Conservation (phyloP, 1,140 invertebrate genomes). For the Conus ventricosus region DNA sequence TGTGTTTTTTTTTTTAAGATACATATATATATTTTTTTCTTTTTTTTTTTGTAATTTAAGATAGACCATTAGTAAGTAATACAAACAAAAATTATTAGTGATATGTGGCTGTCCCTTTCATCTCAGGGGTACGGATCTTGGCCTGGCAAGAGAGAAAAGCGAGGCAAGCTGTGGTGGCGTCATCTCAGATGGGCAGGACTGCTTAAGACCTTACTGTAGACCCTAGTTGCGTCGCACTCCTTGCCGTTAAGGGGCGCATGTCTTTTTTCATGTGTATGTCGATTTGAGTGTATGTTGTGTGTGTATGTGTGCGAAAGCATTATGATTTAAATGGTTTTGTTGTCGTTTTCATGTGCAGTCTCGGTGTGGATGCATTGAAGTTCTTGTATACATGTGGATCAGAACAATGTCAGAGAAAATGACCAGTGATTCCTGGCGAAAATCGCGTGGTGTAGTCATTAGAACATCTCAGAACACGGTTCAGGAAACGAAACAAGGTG, state of each 20-base stretch:
- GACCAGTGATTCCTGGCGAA: too few relatives aligned
- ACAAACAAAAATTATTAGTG: not conserved
- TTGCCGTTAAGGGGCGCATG: slow-evolving; percentile 18
- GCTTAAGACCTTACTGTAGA: slow-evolving; percentile 26
- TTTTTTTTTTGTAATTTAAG: not conserved
- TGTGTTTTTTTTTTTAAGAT: not conserved
- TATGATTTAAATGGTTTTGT: too few relatives aligned
- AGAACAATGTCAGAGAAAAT: too few relatives aligned
- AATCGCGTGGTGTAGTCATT: too few relatives aligned
- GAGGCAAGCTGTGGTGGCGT: slow-evolving; percentile 1
- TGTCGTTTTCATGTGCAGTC: too few relatives aligned
- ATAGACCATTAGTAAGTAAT: not conserved
- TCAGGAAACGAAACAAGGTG: too few relatives aligned
- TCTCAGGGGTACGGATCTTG: slow-evolving; percentile 34
- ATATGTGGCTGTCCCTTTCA: slow-evolving; percentile 33
- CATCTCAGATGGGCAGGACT: slow-evolving; percentile 27
- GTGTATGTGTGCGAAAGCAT: not conserved
- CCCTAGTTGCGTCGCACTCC: slow-evolving; percentile 21
- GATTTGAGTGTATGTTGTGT: not conserved
- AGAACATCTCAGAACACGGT: too few relatives aligned
- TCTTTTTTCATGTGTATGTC: slow-evolving; percentile 16
- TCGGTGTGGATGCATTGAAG: not conserved
- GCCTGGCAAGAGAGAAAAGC: slow-evolving; percentile 27
- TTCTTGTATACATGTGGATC: not conserved
- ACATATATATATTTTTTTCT: not conserved